Evolutionary conservation across 23 tunicate genomes (phyloP), one percentile per base, ranked within the genome.

Genomic region (Clavelina lepadiformis): DNA sequence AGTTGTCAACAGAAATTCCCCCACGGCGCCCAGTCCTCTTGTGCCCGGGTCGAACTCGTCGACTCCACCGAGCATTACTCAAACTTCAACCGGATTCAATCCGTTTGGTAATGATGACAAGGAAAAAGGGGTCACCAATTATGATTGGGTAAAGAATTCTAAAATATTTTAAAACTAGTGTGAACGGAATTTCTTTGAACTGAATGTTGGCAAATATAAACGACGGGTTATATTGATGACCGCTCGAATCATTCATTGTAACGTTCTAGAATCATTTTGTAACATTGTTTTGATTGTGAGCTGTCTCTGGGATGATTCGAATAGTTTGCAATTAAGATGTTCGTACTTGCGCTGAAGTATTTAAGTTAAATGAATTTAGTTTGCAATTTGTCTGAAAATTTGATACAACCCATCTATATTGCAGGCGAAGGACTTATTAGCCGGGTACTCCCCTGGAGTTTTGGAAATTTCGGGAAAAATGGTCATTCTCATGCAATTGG

Each of bases 141-240:
- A 69, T 32, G 95, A 86, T 32, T 86, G 95, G 95, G 95, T 86
- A 49, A 63, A n/a, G n/a, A n/a, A n/a, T n/a, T n/a, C n/a, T n/a
- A n/a, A n/a, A n/a, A n/a, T n/a, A n/a, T n/a, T n/a, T n/a, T n/a
- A n/a, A n/a, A n/a, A n/a, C n/a, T n/a, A n/a, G n/a, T n/a, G n/a
- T n/a, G n/a, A n/a, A n/a, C n/a, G n/a, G n/a, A n/a, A n/a, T n/a
- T n/a, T n/a, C n/a, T n/a, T n/a, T n/a, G n/a, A n/a, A n/a, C n/a
- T n/a, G n/a, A n/a, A n/a, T n/a, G n/a, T n/a, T n/a, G n/a, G n/a
- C n/a, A n/a, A n/a, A n/a, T n/a, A n/a, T n/a, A n/a, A n/a, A n/a
- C n/a, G n/a, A n/a, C n/a, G n/a, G n/a, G n/a, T n/a, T n/a, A n/a
- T n/a, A n/a, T n/a, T n/a, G n/a, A n/a, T n/a, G n/a, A n/a, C n/a